Base-by-base conservation (phyloP, 2,888 invertebrate genomes). In the Nebria brevicollis region DNA sequence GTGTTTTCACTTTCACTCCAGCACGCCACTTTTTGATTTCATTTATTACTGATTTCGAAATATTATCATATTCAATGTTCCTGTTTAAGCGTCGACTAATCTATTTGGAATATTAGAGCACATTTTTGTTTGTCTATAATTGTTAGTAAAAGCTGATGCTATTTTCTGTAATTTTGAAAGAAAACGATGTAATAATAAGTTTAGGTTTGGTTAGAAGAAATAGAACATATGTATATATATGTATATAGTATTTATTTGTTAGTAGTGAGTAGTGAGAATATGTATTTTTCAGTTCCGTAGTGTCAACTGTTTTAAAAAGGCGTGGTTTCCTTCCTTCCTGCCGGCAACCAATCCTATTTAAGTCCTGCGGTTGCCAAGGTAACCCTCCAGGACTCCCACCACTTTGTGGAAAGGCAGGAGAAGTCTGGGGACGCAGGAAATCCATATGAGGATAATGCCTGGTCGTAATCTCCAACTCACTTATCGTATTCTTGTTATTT, bases 321-420 rank as follows among this genome's bases (percentile, higher is more conserved):
- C 54, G 54, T 54, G 54, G 54, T 54, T 85, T 86, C 86, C 87
- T 87, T 87, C 87, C 87, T 88, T 88, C 88, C 88, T 87, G 87
- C 86, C 81, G 83, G 81, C 85, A 83, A 84, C 88, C 88, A 88
- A 88, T 88, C 85, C 84, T 82, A 83, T 75, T 72, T 82, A 79
- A 83, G 83, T 83, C 84, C 83, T 84, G 85, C 85, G 85, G 87
- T 87, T 84, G 84, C 86, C 87, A 87, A 87, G 86, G 87, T 84
- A 87, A 88, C 87, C 84, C 81, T 82, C 82, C 85, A 54, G 54
- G 54, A 1, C 54, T 13, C 54, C 54, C 54, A 54, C 54, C 54
- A 54, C 13, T 54, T 7, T 13, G 8, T 54, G 54, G 54, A 13
- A 54, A 54, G 13, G 54, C 54, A 54, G 54, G 54, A 54, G 54